Percentiles rank a stretch among this genome's conserved stretches.
Evolutionary conservation across 2,113 vertebrate species (phyloP).

Genomic region (Halcyon senegalensis): DNA sequence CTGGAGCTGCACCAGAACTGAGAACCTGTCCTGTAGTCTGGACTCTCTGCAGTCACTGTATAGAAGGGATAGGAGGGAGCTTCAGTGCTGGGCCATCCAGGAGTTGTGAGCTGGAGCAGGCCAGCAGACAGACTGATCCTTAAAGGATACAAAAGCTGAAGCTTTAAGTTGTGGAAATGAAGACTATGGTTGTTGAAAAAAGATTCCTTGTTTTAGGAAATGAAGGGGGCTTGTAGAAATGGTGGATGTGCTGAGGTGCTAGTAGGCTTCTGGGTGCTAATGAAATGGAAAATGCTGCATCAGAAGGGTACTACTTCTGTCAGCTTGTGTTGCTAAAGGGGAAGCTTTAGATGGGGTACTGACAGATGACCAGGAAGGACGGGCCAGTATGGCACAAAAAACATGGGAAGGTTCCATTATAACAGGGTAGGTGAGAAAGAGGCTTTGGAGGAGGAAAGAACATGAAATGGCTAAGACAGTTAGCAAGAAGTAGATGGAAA

Average conservation of each 20-base stretch:
- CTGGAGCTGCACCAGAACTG: not conserved
- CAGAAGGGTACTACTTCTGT: not conserved
- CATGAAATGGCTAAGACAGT: not conserved
- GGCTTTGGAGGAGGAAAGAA: not conserved
- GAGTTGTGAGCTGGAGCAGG: not conserved
- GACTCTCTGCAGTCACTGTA: not conserved
- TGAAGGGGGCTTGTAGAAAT: not conserved
- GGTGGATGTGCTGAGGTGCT: not conserved
- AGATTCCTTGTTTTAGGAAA: not conserved
- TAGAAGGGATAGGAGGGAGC: not conserved
- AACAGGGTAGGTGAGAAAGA: not conserved
- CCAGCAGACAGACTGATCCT: not conserved
- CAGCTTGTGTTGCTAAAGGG: not conserved
- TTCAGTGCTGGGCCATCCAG: not conserved
- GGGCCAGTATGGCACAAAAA: not conserved
- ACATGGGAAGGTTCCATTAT: not conserved
- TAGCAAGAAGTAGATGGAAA: not conserved
- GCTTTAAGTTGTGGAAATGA: not conserved
- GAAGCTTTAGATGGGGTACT: not conserved
- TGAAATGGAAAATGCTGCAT: not conserved
- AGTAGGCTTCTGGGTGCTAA: not conserved
- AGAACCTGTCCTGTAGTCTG: not conserved
- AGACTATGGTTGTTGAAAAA: not conserved
- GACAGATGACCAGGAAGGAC: not conserved
- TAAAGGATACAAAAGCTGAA: not conserved